Conservation (phyloP, 2,888 invertebrate species). For the Hirtodrosophila histrioides region DNA sequence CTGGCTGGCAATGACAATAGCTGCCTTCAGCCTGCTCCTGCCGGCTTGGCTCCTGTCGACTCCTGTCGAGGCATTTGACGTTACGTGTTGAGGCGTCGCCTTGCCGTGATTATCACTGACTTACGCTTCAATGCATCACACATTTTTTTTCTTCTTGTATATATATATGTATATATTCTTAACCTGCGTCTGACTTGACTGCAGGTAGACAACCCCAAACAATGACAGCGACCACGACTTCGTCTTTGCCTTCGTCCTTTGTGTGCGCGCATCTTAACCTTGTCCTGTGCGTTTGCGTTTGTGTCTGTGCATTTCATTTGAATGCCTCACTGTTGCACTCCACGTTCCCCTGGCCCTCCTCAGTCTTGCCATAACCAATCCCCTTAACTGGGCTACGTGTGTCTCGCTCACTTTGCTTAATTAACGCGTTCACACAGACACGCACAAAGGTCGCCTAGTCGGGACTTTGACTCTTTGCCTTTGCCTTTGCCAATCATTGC, state of each 20-base stretch:
- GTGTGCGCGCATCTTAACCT: slow-evolving; percentile 57
- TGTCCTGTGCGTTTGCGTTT: slow-evolving; percentile 32
- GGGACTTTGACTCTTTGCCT: slow-evolving; percentile 73
- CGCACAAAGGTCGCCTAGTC: slow-evolving; percentile 65
- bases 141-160: slow-evolving; percentile 1
- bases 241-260: slow-evolving; percentile 53
- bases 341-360: too few relatives aligned
- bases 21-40: slow-evolving; percentile 18
- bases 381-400: slow-evolving; percentile 52
- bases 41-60: slow-evolving; percentile 24
- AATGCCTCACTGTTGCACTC: slow-evolving; percentile 54
- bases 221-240: slow-evolving; percentile 1
- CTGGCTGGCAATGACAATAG: slow-evolving; percentile 64
- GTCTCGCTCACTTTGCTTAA: slow-evolving; percentile 80
- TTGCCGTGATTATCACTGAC: slow-evolving; percentile 75
- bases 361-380: slow-evolving; percentile 2
- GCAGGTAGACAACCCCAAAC: slow-evolving; percentile 61
- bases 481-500: slow-evolving; percentile 74
- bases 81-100: slow-evolving; percentile 76
- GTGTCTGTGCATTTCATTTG: slow-evolving; percentile 71
- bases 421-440: slow-evolving; percentile 68
- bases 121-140: slow-evolving; percentile 75
- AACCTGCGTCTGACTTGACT: slow-evolving; percentile 12
- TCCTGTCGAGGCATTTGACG: slow-evolving; percentile 73
- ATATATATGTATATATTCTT: slow-evolving; percentile 13